Evolutionary conservation across 2,113 vertebrate genomes (phyloP), one percentile per base, ranked within the genome.

Genomic region (Lichenostomus cassidix): DNA sequence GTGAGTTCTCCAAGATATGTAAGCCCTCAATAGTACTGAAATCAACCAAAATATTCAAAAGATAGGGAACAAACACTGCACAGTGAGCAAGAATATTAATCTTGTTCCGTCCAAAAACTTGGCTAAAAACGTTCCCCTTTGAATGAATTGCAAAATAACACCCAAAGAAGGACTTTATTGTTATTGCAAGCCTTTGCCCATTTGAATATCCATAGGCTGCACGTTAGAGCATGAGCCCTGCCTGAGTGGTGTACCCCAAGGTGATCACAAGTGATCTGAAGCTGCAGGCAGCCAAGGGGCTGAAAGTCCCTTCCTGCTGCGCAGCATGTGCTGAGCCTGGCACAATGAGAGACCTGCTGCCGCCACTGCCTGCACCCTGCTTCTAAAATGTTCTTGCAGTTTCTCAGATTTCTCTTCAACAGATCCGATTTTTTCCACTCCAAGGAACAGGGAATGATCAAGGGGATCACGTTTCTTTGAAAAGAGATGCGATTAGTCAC

Each of bases 391-490:
- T 33, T 86, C 76, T 77, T 86, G 31, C 82, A 85, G 52, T 63
- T 88, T 93, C 93, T 94, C 87, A 60, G 59, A 70, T 92, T 86
- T 91, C 70, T 77, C 6, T 91, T 92, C 85, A 75, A 83, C 56
- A 71, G 63, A 67, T 83, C 53, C 5, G 15, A 75, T 86, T 83
- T 91, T 92, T 86, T 85, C 60, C 71, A 78, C 52, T 12, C 52
- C 46, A 52, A 63, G 62, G 71, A 93, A 33, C 60, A 83, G 39
- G 74, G 39, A 73, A 89, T 55, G 85, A 90, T 83, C 91, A 95
- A 95, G 82, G 90, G 82, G 95, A 86, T 49, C 8, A 2, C 15
- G 17, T 88, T 44, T 62, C 85, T 92, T 92, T 93, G 79, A 83
- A 95, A 96, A 86, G 71, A 76, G 76, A 90, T 92, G 74, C 0